Evolutionary conservation across 2,113 vertebrate species (phyloP).

Genomic region (Ochotona curzoniae): DNA sequence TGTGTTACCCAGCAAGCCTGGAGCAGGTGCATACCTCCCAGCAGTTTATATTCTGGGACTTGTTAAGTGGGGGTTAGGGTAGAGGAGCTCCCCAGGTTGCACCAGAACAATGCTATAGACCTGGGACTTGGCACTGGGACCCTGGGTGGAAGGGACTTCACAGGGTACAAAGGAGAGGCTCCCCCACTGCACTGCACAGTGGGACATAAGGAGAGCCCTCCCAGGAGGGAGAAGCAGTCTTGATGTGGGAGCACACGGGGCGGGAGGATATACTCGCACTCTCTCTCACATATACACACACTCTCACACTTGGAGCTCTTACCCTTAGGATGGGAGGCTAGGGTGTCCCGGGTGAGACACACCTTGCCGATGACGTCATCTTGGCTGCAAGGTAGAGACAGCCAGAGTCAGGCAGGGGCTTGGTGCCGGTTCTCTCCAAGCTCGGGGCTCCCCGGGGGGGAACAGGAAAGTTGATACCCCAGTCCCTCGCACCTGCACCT

Average conservation of each 20-base stretch:
- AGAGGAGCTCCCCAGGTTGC: too few relatives aligned
- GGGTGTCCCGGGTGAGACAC: constrained; percentile 87
- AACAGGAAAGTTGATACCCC: background rate
- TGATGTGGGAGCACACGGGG: background rate
- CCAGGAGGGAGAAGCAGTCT: background rate
- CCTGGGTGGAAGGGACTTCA: background rate
- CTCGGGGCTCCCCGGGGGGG: background rate
- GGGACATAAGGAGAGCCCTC: too few relatives aligned
- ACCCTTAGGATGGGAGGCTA: constrained; percentile 91
- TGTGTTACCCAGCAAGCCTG: background rate
- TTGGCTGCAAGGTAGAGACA: constrained; percentile 84
- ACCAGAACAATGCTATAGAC: too few relatives aligned
- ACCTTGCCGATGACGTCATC: constrained; percentile 93
- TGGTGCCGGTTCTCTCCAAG: background rate
- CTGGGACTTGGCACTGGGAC: background rate
- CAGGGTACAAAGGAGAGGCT: background rate
- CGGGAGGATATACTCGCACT: too few relatives aligned
- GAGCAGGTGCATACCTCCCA: background rate
- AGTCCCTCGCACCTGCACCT: background rate
- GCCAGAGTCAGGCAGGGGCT: background rate
- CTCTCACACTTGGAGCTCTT: constrained; percentile 46
- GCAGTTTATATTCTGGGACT: background rate
- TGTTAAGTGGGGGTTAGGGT: too few relatives aligned
- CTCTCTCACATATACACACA: too few relatives aligned
- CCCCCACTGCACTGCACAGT: background rate